Conservation (phyloP, 1,140 invertebrate genomes). For the Achroia grisella region DNA sequence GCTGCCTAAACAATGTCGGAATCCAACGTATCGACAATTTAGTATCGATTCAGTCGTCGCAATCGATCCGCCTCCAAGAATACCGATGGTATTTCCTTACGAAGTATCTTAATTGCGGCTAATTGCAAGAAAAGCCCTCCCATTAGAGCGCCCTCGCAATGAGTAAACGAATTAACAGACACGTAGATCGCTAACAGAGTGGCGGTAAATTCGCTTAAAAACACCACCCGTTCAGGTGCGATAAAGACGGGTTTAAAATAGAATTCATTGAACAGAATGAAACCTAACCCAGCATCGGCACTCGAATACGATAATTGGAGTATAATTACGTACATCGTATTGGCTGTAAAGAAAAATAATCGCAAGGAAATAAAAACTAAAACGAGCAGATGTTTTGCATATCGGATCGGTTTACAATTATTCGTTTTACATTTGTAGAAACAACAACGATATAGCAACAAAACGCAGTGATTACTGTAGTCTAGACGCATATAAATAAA, state of each 20-base stretch:
- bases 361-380: too few species aligned
- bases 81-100: constrained; percentile 14
- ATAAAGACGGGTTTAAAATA: constrained; percentile 58
- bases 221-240: constrained; percentile 56
- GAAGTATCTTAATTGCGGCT: constrained; percentile 61
- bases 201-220: constrained; percentile 60
- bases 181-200: constrained; percentile 45
- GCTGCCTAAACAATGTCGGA: neutral
- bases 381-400: too few species aligned
- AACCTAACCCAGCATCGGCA: too few species aligned
- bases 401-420: too few species aligned
- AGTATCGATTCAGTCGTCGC: constrained; percentile 8
- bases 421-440: too few species aligned
- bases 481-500: too few species aligned
- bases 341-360: too few species aligned
- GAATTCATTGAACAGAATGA: constrained; percentile 46
- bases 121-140: constrained; percentile 61
- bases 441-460: too few species aligned
- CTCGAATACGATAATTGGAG: too few species aligned
- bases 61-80: constrained; percentile 6
- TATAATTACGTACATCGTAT: too few species aligned
- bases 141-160: constrained; percentile 47
- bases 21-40: neutral
- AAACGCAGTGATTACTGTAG: too few species aligned
- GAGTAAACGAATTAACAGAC: constrained; percentile 67